phyloP scores from a whole-genome alignment of 1,140 invertebrate species.

The Drosophila watanabei region DNA sequence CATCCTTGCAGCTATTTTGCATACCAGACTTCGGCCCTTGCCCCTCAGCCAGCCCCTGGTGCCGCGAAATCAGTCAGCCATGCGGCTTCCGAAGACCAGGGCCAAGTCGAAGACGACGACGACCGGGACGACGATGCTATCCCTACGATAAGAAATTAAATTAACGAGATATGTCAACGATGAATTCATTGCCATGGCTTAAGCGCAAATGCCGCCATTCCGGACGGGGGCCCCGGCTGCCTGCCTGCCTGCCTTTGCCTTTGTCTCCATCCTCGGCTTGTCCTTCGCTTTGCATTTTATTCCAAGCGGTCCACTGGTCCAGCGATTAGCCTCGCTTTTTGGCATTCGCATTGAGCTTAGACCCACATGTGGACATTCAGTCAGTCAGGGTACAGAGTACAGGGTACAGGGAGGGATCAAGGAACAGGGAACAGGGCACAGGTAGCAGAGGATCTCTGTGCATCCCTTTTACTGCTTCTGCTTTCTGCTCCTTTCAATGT shows the following conservation, averaged over 20 bases:
- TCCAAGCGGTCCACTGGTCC: constrained; percentile 35
- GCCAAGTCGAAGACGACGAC: constrained; percentile 23
- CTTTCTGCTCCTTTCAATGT: constrained; percentile 70
- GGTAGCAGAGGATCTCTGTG: constrained; percentile 34
- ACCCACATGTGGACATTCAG: constrained; percentile 59
- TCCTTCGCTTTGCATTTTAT: constrained; percentile 69
- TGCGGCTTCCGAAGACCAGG: constrained; percentile 68
- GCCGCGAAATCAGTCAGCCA: constrained; percentile 71
- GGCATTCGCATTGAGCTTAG: constrained; percentile 69
- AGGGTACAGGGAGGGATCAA: constrained; percentile 29
- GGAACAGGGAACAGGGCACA: constrained; percentile 31
- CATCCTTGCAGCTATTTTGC: constrained; percentile 83
- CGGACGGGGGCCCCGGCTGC: constrained; percentile 33
- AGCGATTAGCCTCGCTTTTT: constrained; percentile 81
- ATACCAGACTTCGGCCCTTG: constrained; percentile 66
- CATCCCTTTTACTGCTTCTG: constrained; percentile 39
- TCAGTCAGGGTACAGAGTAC: constrained; percentile 53
- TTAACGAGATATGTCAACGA: constrained; percentile 86
- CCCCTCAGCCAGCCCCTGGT: background rate
- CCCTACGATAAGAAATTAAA: constrained; percentile 86
- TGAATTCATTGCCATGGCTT: constrained; percentile 85
- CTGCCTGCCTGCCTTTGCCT: constrained; percentile 26
- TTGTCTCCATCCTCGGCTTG: constrained; percentile 21
- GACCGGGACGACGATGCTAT: constrained; percentile 72
- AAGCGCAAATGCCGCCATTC: constrained; percentile 85